phyloP scores from a whole-genome alignment of 2,113 vertebrate genomes.

The Phrynocephalus versicolor region DNA sequence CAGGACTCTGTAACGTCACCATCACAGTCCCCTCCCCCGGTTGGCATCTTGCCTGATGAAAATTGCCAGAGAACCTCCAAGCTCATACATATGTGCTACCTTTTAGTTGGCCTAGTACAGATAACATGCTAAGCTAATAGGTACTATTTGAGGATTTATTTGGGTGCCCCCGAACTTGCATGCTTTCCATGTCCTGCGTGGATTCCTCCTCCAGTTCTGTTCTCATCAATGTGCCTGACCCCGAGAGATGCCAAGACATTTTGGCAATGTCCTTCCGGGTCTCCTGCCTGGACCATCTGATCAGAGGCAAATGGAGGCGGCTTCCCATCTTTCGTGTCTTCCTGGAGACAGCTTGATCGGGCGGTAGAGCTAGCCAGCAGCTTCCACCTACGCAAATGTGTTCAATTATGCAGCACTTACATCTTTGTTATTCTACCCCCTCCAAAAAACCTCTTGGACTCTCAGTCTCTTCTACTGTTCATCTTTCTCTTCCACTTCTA shows the following conservation, averaged over 20 bases:
- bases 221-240: background rate
- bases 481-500: background rate
- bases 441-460: constrained; percentile 34
- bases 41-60: background rate
- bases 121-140: too few species aligned
- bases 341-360: background rate
- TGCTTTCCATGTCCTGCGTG: background rate
- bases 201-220: background rate
- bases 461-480: constrained; percentile 42
- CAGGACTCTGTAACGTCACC: too few species aligned
- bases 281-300: background rate
- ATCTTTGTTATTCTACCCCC: constrained; percentile 41
- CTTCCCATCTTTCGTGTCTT: background rate
- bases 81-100: too few species aligned
- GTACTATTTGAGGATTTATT: background rate
- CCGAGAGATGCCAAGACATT: background rate
- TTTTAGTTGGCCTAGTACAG: too few species aligned
- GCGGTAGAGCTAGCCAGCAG: constrained; percentile 10
- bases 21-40: background rate
- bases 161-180: background rate
- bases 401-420: constrained; percentile 31
- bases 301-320: background rate
- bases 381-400: constrained; percentile 32
- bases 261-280: background rate
- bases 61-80: background rate